phyloP scores from a whole-genome alignment of 2,113 vertebrate species.

The Colius striatus region DNA sequence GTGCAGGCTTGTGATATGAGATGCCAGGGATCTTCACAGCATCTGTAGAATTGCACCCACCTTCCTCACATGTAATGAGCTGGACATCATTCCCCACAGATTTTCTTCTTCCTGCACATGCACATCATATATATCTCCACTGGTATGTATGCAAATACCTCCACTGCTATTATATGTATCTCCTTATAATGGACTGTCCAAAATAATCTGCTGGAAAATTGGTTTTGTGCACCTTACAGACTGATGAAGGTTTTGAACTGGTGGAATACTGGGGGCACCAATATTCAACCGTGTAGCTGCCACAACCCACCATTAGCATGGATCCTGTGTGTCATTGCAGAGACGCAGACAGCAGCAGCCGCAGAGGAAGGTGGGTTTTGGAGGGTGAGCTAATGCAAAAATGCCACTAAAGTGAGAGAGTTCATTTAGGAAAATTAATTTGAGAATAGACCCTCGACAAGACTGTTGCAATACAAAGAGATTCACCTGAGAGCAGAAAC shows the following conservation, averaged over 20 bases:
- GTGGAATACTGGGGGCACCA: background rate
- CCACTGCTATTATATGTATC: background rate
- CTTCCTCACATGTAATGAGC: background rate
- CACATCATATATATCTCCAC: background rate
- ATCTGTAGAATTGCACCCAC: background rate
- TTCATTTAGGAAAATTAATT: background rate
- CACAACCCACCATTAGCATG: rapidly evolving
- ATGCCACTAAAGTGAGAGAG: background rate
- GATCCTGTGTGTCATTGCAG: background rate
- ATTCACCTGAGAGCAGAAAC: background rate
- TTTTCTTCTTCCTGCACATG: background rate
- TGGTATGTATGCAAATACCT: background rate
- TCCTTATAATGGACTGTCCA: background rate
- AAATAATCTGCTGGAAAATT: background rate
- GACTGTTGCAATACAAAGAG: background rate
- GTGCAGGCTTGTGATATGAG: background rate
- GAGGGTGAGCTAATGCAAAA: background rate
- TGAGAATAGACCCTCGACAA: background rate
- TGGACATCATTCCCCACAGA: background rate
- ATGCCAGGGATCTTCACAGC: background rate
- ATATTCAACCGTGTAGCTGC: background rate
- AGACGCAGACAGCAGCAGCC: background rate
- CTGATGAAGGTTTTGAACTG: background rate
- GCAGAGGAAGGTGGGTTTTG: background rate
- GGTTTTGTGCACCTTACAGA: background rate